Percentiles rank a stretch among this genome's conserved stretches.
Evolutionary conservation across 2,888 invertebrate genomes (phyloP).

Genomic region (Thera britannica): DNA sequence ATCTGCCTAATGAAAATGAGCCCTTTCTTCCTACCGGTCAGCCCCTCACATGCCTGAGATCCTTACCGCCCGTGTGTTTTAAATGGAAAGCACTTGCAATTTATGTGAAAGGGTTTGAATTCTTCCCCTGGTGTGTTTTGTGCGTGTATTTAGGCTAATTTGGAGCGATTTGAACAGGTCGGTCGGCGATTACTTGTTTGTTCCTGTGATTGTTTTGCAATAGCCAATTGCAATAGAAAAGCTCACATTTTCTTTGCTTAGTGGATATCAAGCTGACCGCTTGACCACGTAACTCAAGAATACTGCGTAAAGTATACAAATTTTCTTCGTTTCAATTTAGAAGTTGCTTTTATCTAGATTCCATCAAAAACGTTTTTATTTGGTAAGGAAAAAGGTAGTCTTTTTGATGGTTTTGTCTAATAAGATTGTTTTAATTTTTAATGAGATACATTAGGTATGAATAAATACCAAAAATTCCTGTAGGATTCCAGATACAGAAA

Average conservation of each 20-base stretch:
- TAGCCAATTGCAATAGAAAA: neutral
- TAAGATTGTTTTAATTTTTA: neutral
- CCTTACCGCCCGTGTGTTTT: slow-evolving; percentile 72
- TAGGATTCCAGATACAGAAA: slow-evolving; percentile 7
- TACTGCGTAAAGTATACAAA: no score
- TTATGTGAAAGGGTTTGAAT: slow-evolving; percentile 80
- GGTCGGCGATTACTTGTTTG: slow-evolving; percentile 26
- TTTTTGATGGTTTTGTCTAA: neutral
- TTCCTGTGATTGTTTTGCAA: slow-evolving; percentile 27
- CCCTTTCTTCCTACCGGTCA: slow-evolving; percentile 79
- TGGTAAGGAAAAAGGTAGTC: no score
- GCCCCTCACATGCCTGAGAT: slow-evolving; percentile 65
- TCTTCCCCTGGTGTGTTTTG: slow-evolving; percentile 67
- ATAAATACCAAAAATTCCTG: neutral
- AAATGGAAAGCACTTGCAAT: slow-evolving; percentile 80
- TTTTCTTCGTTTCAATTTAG: no score
- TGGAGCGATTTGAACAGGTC: slow-evolving; percentile 44
- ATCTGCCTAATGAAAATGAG: slow-evolving; percentile 82
- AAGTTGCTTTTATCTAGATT: no score
- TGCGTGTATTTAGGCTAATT: slow-evolving; percentile 65
- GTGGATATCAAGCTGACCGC: no score
- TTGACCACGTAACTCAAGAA: no score
- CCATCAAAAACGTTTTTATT: no score
- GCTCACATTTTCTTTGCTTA: neutral
- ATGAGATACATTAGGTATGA: neutral